Evolutionary conservation across 1,140 invertebrate species (phyloP).

Genomic region (Araneus ventricosus): DNA sequence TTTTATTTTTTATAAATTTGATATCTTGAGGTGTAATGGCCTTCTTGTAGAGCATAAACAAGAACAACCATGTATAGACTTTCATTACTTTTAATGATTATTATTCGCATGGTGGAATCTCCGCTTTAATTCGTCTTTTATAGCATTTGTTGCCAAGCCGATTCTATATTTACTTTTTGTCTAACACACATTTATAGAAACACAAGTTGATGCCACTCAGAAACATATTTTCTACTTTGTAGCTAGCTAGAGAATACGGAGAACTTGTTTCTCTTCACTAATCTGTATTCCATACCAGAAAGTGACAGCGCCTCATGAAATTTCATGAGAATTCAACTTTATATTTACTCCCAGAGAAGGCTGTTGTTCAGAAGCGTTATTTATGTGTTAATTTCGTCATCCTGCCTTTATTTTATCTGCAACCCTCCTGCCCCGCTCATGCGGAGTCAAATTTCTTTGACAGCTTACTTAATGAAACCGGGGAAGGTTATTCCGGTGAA

Average conservation of each 20-base stretch:
- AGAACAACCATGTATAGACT: too few species aligned
- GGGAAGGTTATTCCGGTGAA: not conserved
- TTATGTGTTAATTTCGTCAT: conserved; percentile 45
- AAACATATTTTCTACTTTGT: not conserved
- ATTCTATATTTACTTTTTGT: too few species aligned
- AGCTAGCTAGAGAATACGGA: not conserved
- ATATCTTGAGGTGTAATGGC: too few species aligned
- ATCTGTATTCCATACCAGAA: not conserved
- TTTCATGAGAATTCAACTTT: conserved; percentile 46
- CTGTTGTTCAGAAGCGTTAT: not conserved
- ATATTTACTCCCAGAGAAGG: not conserved
- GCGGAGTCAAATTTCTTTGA: conserved; percentile 6
- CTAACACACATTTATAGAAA: not conserved
- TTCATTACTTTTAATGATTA: too few species aligned
- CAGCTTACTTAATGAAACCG: conserved; percentile 7
- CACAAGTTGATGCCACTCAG: not conserved
- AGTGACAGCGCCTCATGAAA: conserved; percentile 14
- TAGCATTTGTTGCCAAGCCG: too few species aligned
- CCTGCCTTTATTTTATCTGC: not conserved
- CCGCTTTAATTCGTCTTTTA: too few species aligned
- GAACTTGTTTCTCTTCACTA: not conserved
- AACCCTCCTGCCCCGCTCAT: too few species aligned
- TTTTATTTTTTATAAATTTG: too few species aligned
- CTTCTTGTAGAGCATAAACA: too few species aligned
- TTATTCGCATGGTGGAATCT: too few species aligned